Percentiles rank a stretch among this genome's conserved stretches.
phyloP scores from a whole-genome alignment of 2,113 vertebrate species.

The Maccullochella peelii region DNA sequence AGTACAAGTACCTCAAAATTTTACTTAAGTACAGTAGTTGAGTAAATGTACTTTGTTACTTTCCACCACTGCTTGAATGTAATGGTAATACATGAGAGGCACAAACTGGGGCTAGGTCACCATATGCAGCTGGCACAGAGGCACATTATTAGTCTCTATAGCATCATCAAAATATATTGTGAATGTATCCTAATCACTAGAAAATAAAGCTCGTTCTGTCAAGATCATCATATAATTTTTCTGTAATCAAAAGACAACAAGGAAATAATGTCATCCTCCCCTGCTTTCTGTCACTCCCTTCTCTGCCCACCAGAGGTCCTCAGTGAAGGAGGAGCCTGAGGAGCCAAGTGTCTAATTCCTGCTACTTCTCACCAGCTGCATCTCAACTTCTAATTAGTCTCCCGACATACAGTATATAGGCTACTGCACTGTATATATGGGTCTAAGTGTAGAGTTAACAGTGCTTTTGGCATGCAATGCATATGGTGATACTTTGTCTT shows the following conservation, averaged over 20 bases:
- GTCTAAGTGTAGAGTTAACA: not conserved
- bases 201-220: not conserved
- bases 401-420: too few species aligned
- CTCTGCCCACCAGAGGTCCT: slow-evolving; percentile 2
- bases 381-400: not conserved
- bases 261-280: not conserved
- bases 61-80: not conserved
- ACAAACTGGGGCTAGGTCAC: not conserved
- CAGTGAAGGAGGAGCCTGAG: too few species aligned
- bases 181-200: not conserved
- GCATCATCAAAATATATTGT: not conserved
- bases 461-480: not conserved
- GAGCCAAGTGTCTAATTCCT: not conserved
- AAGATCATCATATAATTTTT: not conserved
- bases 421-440: not conserved
- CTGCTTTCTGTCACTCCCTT: not conserved
- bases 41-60: not conserved
- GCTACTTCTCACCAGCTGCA: not conserved
- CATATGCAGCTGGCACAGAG: not conserved
- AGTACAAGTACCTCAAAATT: too few species aligned
- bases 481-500: too few species aligned
- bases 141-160: not conserved
- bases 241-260: too few species aligned
- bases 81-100: not conserved
- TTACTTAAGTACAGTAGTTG: not conserved